phyloP scores from a whole-genome alignment of 2,888 invertebrate species.

The Tridacna crocea region DNA sequence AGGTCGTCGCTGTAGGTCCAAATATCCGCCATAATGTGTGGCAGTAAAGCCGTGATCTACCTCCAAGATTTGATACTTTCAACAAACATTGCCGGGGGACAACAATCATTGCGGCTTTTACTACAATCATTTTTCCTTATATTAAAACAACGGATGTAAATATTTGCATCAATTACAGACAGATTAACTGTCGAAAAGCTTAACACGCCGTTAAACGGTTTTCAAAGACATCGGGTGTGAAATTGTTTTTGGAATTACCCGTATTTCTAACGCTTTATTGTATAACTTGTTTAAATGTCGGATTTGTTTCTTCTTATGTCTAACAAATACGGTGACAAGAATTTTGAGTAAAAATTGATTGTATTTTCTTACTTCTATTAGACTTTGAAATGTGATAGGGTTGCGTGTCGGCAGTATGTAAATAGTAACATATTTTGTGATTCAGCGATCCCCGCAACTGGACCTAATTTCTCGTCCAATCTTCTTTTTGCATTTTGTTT shows the following conservation, averaged over 20 bases:
- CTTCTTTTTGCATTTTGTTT: too few relatives aligned
- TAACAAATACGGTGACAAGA: conserved; percentile 7
- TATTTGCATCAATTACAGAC: conserved; percentile 55
- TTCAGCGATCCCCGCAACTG: background rate
- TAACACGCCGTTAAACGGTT: conserved; percentile 47
- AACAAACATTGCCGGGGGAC: conserved; percentile 18
- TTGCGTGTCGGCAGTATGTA: background rate
- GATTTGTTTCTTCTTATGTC: conserved; percentile 15
- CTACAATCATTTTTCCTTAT: conserved; percentile 16
- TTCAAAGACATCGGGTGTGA: conserved; percentile 44
- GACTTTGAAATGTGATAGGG: background rate
- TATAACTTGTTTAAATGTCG: conserved; percentile 18
- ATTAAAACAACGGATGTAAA: conserved; percentile 41
- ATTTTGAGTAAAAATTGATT: conserved; percentile 15
- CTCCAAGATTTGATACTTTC: conserved; percentile 21
- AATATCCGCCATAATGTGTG: background rate
- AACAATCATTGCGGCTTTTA: conserved; percentile 10
- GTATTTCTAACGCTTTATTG: conserved; percentile 18
- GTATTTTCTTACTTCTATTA: background rate
- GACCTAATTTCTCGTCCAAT: too few relatives aligned
- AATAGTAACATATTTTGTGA: background rate
- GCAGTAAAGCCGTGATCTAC: conserved; percentile 10
- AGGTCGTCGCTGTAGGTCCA: conserved; percentile 13
- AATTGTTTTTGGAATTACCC: conserved; percentile 54
- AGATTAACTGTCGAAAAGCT: conserved; percentile 47